phyloP scores from a whole-genome alignment of 2,888 invertebrate genomes.

The Pycnomerus fuliginosus region DNA sequence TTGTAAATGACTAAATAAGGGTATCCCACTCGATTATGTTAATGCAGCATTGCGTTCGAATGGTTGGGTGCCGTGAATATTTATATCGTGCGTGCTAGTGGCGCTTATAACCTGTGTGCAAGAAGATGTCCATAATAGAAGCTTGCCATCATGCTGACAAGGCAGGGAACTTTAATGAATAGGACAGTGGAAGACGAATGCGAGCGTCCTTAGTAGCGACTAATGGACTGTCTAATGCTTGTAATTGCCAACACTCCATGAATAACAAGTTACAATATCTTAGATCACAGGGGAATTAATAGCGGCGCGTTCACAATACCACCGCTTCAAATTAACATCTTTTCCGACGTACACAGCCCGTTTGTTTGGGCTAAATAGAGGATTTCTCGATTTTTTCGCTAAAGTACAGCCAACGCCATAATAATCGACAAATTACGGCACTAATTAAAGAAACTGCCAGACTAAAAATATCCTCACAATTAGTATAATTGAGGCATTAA shows the following conservation, averaged over 20 bases:
- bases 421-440: constrained; percentile 15
- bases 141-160: constrained; percentile 14
- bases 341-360: neutral
- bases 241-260: constrained; percentile 32
- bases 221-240: constrained; percentile 32
- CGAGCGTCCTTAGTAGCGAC: constrained; percentile 20
- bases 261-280: constrained; percentile 30
- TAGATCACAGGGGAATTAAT: constrained; percentile 23
- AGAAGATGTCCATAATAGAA: constrained; percentile 8
- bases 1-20: too few species aligned
- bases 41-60: too few species aligned
- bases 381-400: neutral
- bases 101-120: too few species aligned
- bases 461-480: constrained; percentile 24
- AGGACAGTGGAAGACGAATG: constrained; percentile 23
- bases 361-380: neutral
- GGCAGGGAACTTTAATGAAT: constrained; percentile 20
- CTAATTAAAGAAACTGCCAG: constrained; percentile 23
- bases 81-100: too few species aligned
- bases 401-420: too few species aligned
- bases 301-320: constrained; percentile 17
- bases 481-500: constrained; percentile 24
- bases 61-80: too few species aligned
- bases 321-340: neutral
- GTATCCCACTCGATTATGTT: too few species aligned